These are phyloP conservation scores for Aplodontia rufa DNA, from an alignment of 2,113 vertebrate species.

Conservation along the genomic window DNA sequence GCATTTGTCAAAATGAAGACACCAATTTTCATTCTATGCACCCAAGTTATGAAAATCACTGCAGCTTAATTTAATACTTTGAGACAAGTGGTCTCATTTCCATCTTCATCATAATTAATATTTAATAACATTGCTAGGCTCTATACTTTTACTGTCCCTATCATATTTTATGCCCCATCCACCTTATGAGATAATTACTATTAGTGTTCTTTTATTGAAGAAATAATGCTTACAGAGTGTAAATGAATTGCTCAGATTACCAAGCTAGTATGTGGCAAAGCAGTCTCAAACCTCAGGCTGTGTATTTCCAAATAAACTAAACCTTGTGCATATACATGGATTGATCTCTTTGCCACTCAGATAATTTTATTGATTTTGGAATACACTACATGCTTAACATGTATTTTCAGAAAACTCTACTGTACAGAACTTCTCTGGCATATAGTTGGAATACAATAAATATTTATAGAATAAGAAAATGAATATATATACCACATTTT, in stretches of 20 bases:
- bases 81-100: neutral
- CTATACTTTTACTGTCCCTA: neutral
- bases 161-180: neutral
- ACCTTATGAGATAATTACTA: neutral
- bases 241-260: neutral
- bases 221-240: neutral
- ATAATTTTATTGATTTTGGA: neutral
- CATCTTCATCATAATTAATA: neutral
- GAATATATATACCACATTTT: neutral
- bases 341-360: neutral
- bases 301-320: neutral
- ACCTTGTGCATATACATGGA: neutral
- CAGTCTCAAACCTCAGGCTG: neutral
- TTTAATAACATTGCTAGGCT: neutral
- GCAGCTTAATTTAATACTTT: slow-evolving; percentile 14
- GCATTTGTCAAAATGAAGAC: neutral
- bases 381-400: neutral
- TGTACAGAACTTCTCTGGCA: neutral
- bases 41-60: neutral
- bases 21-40: neutral
- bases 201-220: neutral
- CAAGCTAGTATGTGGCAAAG: neutral
- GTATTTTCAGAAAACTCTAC: neutral
- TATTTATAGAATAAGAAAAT: neutral
- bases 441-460: neutral